Evolutionary conservation across 2,797 vertebrate genomes (phyloP).

Genomic region (Pelochelys cantorii): DNA sequence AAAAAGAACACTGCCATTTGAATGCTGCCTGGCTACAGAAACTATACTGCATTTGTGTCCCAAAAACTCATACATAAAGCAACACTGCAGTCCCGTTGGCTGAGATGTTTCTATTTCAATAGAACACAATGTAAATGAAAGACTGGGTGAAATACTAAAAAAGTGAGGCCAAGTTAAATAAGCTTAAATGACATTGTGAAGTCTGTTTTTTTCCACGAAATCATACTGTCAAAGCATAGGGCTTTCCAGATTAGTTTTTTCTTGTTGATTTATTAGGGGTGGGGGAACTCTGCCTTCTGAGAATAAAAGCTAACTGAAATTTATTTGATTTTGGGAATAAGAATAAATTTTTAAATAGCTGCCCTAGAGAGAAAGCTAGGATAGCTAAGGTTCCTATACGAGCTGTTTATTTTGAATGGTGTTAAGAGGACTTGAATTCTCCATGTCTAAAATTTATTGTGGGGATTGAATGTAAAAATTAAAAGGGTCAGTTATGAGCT

Average conservation of each 20-base stretch:
- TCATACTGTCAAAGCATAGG: not conserved
- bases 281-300: not conserved
- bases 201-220: not conserved
- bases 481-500: not conserved
- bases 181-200: not conserved
- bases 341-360: not conserved
- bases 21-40: not conserved
- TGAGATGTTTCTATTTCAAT: not conserved
- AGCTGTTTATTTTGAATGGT: not conserved
- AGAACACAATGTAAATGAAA: not conserved
- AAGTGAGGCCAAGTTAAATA: not conserved
- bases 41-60: not conserved
- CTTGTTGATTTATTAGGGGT: not conserved
- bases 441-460: not conserved
- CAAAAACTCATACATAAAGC: not conserved
- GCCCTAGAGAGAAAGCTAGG: not conserved
- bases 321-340: not conserved
- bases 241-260: not conserved
- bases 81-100: not conserved
- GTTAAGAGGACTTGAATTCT: not conserved
- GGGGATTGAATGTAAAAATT: not conserved
- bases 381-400: not conserved
- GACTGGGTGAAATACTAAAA: not conserved
- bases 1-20: not conserved
- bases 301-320: not conserved